These are phyloP conservation scores for Sarcophaga peregrina DNA, from an alignment of 1,140 invertebrate species.

Conservation along the genomic window DNA sequence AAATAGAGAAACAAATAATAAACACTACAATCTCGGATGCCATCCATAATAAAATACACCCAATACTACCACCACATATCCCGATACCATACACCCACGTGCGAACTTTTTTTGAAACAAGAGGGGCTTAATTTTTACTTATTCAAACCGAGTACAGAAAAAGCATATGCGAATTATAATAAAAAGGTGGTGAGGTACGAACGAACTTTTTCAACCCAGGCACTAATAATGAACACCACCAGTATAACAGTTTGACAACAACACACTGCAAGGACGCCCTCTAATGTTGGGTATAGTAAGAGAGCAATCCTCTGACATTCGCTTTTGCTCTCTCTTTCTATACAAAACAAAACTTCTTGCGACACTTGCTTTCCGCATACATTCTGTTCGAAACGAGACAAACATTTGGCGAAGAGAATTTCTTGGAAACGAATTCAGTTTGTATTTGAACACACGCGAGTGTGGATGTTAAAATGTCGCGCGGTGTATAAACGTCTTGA, in stretches of 20 bases:
- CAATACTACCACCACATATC: no score
- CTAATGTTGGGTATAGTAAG: background rate
- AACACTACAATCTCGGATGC: no score
- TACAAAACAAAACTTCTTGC: conserved; percentile 3
- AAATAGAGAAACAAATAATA: no score
- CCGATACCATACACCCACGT: no score
- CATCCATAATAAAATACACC: no score
- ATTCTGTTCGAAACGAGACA: conserved; percentile 1
- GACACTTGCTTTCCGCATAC: background rate
- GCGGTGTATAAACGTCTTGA: conserved; percentile 23
- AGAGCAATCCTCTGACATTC: background rate
- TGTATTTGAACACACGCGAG: conserved; percentile 27
- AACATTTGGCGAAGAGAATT: conserved; percentile 1
- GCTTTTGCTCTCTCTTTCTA: background rate
- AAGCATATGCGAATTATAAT: no score
- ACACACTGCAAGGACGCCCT: background rate
- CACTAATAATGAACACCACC: background rate
- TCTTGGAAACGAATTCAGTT: conserved; percentile 24
- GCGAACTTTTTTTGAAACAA: no score
- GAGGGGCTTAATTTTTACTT: no score
- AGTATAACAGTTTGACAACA: background rate
- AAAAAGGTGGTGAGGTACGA: no score
- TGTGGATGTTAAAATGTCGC: conserved; percentile 10
- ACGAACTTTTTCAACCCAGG: no score
- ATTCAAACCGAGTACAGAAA: no score